phyloP scores from a whole-genome alignment of 2,797 vertebrate species.

The Myotis vivesi region DNA sequence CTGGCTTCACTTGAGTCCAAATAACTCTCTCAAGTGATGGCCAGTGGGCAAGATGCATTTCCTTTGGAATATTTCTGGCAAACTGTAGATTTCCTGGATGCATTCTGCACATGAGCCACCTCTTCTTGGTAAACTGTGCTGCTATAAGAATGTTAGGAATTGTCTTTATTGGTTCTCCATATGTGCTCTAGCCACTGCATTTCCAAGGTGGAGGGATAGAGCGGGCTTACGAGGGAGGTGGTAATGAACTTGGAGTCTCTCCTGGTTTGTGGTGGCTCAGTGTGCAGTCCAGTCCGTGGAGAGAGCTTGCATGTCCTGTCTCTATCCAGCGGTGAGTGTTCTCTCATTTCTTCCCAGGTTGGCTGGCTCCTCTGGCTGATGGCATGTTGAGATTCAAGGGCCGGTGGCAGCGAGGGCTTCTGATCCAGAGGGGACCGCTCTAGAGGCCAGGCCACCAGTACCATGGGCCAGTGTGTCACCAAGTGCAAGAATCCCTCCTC shows the following conservation, averaged over 20 bases:
- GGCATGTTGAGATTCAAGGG: slow-evolving; percentile 92
- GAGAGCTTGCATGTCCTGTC: neutral
- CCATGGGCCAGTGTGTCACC: slow-evolving; percentile 99
- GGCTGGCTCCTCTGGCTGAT: slow-evolving; percentile 82
- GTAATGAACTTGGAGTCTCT: neutral
- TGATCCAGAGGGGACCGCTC: slow-evolving; percentile 84
- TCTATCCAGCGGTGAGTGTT: slow-evolving; percentile 32
- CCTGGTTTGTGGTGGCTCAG: neutral
- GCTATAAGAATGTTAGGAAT: slow-evolving; percentile 84
- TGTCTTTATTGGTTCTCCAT: slow-evolving; percentile 80
- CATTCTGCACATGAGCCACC: slow-evolving; percentile 78
- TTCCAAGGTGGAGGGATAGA: slow-evolving; percentile 67
- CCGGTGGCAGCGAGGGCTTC: slow-evolving; percentile 88
- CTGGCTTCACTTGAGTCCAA: neutral
- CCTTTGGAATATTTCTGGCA: slow-evolving; percentile 76
- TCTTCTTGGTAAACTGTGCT: slow-evolving; percentile 83
- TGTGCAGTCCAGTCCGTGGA: neutral
- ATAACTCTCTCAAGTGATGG: slow-evolving; percentile 44
- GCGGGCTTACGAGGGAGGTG: neutral
- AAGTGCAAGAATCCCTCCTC: slow-evolving; percentile 99
- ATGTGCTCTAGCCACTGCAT: slow-evolving; percentile 57
- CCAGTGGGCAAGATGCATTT: slow-evolving; percentile 66
- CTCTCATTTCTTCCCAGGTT: slow-evolving; percentile 79
- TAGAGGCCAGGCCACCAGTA: slow-evolving; percentile 82
- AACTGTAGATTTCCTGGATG: slow-evolving; percentile 67